Percentiles rank a stretch among this genome's conserved stretches.
These are phyloP conservation scores for Amblyopsis rosae DNA, from an alignment of 2,113 vertebrate genomes.

Conservation along the genomic window DNA sequence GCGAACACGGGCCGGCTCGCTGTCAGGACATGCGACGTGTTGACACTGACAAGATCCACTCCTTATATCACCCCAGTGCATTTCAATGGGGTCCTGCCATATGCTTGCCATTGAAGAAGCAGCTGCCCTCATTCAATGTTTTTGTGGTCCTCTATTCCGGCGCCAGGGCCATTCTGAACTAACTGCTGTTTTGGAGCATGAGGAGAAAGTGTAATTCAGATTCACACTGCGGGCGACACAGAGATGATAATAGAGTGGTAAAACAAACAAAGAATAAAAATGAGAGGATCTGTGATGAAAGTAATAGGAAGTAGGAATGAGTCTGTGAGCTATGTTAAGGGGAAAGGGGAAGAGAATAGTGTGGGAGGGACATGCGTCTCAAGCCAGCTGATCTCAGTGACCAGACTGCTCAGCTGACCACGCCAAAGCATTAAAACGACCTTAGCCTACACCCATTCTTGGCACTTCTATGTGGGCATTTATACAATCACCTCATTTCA, in stretches of 20 bases:
- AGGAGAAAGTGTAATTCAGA: neutral
- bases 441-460: no score
- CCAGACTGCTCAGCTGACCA: no score
- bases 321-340: no score
- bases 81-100: conserved; percentile 50
- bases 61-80: conserved; percentile 25
- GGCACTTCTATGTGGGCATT: no score
- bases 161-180: conserved; percentile 43
- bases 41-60: conserved; percentile 22
- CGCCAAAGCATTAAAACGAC: no score
- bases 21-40: neutral
- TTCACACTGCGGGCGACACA: neutral
- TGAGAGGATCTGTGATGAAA: conserved; percentile 2
- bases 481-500: no score
- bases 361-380: no score
- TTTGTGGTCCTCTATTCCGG: conserved; percentile 44
- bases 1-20: conserved; percentile 32
- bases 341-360: no score
- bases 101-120: conserved; percentile 49
- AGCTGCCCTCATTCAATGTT: conserved; percentile 49
- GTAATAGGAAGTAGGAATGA: neutral
- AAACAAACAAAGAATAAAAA: neutral
- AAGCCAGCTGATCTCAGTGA: no score
- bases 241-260: neutral
- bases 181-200: conserved; percentile 54